Evolutionary conservation across 2,888 invertebrate genomes (phyloP).

Genomic region (Phlogophora meticulosa): DNA sequence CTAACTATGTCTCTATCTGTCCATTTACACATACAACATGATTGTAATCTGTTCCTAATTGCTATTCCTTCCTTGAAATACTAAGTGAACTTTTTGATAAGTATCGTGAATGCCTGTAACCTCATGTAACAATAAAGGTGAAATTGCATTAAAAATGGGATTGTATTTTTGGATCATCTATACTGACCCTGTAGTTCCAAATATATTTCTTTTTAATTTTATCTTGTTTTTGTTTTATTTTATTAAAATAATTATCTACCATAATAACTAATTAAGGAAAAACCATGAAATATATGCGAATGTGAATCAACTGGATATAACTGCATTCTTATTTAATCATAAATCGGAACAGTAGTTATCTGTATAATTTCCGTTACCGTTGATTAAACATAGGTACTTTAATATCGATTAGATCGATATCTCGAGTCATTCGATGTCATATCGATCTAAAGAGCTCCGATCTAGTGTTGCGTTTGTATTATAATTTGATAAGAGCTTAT

Average conservation of each 20-base stretch:
- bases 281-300: neutral
- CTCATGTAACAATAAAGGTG: neutral
- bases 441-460: constrained; percentile 32
- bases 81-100: constrained; percentile 5
- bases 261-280: constrained; percentile 9
- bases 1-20: constrained; percentile 41
- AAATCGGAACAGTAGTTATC: constrained; percentile 67
- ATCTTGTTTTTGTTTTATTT: too few relatives aligned
- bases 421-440: constrained; percentile 42
- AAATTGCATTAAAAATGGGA: too few relatives aligned
- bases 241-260: neutral
- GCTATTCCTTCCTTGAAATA: constrained; percentile 39
- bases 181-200: too few relatives aligned
- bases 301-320: constrained; percentile 19
- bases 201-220: too few relatives aligned
- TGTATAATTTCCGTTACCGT: constrained; percentile 53
- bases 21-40: constrained; percentile 35
- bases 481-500: constrained; percentile 57
- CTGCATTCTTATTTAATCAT: constrained; percentile 29
- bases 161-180: too few relatives aligned
- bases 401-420: constrained; percentile 66
- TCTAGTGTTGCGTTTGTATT: constrained; percentile 26
- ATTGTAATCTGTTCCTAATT: constrained; percentile 50
- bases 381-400: constrained; percentile 55
- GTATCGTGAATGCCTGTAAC: constrained; percentile 1